Evolutionary conservation across 64 coral and sea anemone species (phyloP), one percentile per base, ranked within the genome.

Genomic region (Montipora foliosa): DNA sequence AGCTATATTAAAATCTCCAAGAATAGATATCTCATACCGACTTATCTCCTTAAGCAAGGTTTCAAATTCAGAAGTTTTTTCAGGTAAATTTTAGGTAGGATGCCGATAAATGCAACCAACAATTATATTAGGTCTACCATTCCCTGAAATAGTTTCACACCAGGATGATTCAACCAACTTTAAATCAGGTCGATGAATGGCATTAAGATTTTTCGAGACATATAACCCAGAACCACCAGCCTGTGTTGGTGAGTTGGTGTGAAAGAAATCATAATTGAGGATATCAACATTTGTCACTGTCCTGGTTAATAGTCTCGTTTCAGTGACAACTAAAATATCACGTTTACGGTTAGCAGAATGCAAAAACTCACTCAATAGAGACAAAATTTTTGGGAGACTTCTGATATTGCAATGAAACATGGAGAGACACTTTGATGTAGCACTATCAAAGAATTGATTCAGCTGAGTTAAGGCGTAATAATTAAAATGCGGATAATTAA

Each of bases 391-490:
- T 47, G 75, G 75, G 14, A 78, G 37, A 78, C 75, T 78, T 49
- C 75, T 78, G 75, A 78, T 78, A 78, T 47, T 78, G 12, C 75
- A 78, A 78, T 78, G 75, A 78, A 78, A 78, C 75, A 78, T 78
- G 44, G 75, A 78, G 44, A 78, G 29, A 78, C 75, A 48, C 37
- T 78, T 78, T 78, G 75, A 78, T 4, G 44, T 78, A 44, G 44
- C 45, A 47, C 29, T 47, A 78, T 78, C 75, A 0, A 78, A 78
- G 25, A 47, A 8, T 78, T 78, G 46, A 49, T 78, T 78, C 75
- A 78, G 29, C 75, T 47, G 75, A 78, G 75, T 78, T 78, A 78
- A 15, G 75, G 29, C 2, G 44, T 47, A 47, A 78, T 78, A 78
- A 47, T 78, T 78, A 5, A 7, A 78, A 15, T 46, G 44, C 44